Percentiles rank a stretch among this genome's conserved stretches.
Evolutionary conservation across 2,888 invertebrate genomes (phyloP).

Genomic region (Neoitamus cyanurus): DNA sequence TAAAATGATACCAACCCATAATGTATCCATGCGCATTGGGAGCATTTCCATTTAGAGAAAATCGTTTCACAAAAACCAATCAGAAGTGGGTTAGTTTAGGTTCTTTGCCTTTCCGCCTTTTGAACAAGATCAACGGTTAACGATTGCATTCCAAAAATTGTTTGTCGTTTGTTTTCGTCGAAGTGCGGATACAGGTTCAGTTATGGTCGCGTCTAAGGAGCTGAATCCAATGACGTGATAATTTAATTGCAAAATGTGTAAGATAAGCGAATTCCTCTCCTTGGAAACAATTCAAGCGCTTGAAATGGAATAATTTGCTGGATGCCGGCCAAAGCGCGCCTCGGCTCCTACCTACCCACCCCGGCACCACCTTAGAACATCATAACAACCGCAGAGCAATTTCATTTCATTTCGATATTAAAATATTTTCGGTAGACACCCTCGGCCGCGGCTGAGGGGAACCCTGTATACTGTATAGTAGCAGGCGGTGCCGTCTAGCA

Average conservation of each 20-base stretch:
- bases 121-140: neutral
- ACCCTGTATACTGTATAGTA: neutral
- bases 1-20: neutral
- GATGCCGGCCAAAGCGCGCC: neutral
- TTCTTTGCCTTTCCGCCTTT: neutral
- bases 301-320: neutral
- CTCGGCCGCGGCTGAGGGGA: neutral
- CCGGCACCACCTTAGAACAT: constrained; percentile 4
- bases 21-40: neutral
- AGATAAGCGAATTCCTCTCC: neutral
- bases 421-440: constrained; percentile 18
- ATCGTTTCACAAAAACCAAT: neutral
- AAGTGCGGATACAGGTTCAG: neutral
- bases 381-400: constrained; percentile 2
- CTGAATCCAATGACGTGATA: neutral
- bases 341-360: neutral
- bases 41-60: neutral
- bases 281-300: neutral
- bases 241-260: neutral
- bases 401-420: constrained; percentile 22
- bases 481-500: neutral
- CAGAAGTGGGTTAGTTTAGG: neutral
- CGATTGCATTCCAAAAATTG: neutral
- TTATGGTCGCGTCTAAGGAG: neutral
- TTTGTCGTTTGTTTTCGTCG: neutral